These are phyloP conservation scores for Rhynchopsitta pachyrhyncha DNA, from an alignment of 2,113 vertebrate species.

Conservation along the genomic window DNA sequence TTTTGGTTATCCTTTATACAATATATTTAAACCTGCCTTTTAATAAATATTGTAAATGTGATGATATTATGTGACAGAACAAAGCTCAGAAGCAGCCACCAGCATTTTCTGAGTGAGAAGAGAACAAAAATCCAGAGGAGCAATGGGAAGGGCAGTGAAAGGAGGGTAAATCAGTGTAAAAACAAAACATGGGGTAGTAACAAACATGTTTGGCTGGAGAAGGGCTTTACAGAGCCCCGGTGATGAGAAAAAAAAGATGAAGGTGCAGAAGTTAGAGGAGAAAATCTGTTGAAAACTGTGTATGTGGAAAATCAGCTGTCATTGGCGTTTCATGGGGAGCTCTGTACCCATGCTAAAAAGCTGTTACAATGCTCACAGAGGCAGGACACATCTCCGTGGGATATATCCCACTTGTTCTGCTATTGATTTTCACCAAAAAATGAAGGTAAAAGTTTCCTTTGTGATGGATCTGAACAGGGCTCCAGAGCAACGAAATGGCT, in stretches of 20 bases:
- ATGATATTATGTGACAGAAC: not conserved
- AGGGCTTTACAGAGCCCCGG: not conserved
- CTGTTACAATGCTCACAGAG: not conserved
- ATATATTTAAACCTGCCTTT: not conserved
- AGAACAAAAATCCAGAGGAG: not conserved
- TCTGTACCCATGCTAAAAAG: rapidly evolving
- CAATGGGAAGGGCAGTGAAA: not conserved
- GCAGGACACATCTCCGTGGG: not conserved
- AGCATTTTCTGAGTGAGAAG: not conserved
- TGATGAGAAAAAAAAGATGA: not conserved
- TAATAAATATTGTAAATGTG: not conserved
- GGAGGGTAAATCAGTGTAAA: not conserved
- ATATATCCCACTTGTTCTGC: not conserved
- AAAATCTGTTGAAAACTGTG: not conserved
- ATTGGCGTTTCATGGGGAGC: not conserved
- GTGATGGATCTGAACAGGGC: not conserved
- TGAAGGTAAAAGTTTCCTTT: not conserved
- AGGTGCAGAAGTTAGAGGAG: not conserved
- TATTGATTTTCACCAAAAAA: not conserved
- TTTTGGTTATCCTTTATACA: not conserved
- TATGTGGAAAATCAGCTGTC: not conserved
- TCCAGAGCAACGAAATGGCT: not conserved
- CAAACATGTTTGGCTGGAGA: not conserved
- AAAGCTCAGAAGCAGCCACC: not conserved
- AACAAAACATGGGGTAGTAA: not conserved